phyloP scores from a whole-genome alignment of 1,140 invertebrate species.

The Euwallacea fornicatus region DNA sequence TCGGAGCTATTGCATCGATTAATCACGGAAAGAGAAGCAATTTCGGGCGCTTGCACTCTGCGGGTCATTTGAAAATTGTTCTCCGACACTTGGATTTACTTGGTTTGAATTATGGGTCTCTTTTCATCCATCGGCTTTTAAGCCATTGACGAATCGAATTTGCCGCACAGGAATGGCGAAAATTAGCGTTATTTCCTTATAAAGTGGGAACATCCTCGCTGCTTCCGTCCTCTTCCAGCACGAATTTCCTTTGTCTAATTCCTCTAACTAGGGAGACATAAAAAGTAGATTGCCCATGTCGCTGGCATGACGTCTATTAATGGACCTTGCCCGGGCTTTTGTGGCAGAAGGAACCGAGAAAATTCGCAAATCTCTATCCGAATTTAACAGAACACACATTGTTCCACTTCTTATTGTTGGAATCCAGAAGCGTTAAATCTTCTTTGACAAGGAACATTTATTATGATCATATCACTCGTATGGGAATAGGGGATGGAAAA shows the following conservation, averaged over 20 bases:
- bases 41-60: constrained; percentile 39
- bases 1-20: constrained; percentile 49
- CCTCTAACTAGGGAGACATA: constrained; percentile 2
- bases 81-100: constrained; percentile 30
- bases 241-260: constrained; percentile 17
- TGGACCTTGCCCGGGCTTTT: constrained; percentile 21
- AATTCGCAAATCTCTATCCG: constrained; percentile 32
- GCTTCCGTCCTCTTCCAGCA: not conserved
- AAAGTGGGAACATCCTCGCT: not conserved
- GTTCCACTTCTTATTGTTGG: constrained; percentile 33
- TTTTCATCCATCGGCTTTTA: not conserved
- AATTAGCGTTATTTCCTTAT: not conserved
- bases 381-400: constrained; percentile 28
- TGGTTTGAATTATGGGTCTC: constrained; percentile 25
- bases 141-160: constrained; percentile 2
- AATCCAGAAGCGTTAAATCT: constrained; percentile 30
- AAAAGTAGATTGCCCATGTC: constrained; percentile 11
- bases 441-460: constrained; percentile 36
- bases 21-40: constrained; percentile 48
- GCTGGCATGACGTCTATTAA: constrained; percentile 26
- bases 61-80: constrained; percentile 37
- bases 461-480: constrained; percentile 31
- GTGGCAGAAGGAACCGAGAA: constrained; percentile 17
- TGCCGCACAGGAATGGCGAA: not conserved
- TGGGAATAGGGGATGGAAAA: constrained; percentile 5